Conservation (phyloP, 2,797 vertebrate species). For the Phrynocephalus guinanensis region DNA sequence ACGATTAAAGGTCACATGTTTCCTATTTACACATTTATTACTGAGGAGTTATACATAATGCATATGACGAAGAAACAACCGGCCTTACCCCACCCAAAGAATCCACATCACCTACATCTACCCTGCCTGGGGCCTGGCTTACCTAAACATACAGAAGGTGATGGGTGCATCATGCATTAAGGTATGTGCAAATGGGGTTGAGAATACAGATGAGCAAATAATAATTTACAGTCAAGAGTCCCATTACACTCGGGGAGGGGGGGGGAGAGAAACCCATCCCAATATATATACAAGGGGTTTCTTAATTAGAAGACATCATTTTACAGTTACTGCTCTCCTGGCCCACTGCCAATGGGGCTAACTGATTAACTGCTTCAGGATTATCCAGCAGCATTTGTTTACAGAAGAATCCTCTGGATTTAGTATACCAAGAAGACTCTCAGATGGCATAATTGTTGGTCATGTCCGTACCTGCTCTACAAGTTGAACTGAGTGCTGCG, state of each 20-base stretch:
- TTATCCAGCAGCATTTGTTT: constrained; percentile 28
- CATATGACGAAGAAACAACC: neutral
- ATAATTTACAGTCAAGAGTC: neutral
- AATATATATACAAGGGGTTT: neutral
- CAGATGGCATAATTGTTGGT: neutral
- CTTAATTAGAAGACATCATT: constrained; percentile 17
- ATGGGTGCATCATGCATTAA: constrained; percentile 19
- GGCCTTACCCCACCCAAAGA: neutral
- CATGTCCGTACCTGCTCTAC: constrained; percentile 15
- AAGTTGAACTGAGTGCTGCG: neutral
- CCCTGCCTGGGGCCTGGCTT: neutral
- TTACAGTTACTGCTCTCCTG: neutral
- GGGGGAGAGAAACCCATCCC: too few species aligned
- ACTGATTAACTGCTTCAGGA: neutral
- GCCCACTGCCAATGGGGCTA: neutral
- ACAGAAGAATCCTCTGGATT: neutral
- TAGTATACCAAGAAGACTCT: neutral
- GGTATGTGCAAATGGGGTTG: neutral
- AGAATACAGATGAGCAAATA: constrained; percentile 7
- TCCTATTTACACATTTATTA: neutral
- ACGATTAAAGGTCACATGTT: neutral
- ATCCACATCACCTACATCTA: neutral
- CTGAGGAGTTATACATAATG: neutral
- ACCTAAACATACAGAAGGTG: neutral
- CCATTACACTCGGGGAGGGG: neutral